Evolutionary conservation across 1,140 invertebrate species (phyloP), one percentile per base, ranked within the genome.

Genomic region (Marisa cornuarietis): DNA sequence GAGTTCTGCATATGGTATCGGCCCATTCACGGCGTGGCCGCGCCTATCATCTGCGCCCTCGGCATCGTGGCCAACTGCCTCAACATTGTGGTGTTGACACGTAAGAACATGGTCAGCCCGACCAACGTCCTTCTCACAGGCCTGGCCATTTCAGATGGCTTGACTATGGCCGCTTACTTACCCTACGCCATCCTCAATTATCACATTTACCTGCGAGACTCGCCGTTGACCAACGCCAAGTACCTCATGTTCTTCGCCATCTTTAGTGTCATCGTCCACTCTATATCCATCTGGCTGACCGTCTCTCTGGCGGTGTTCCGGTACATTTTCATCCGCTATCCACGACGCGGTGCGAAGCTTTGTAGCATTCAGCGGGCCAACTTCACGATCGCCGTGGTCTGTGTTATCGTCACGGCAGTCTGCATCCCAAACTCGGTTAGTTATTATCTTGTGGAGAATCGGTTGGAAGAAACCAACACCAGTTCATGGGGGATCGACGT

Each of bases 251-350:
- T 87, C 71, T 90, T 89, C 80, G 89, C 89, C 65, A 87, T 96
- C 82, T 96, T 97, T 87, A 92, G 93, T 54, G 92, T 93, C 93
- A 95, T 97, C 3, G 92, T 95, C 87, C 97, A 99, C 89, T 97
- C 97, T 2, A 96, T 98, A 72, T 97, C 96, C 0, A 98, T 98
- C 76, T 98, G 96, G 94, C 89, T 99, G 81, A 98, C 97, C 0
- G 95, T 99, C 0, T 96, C 96, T 5, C 90, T 99, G 65, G 97
- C 97, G 0, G 94, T 98, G 4, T 99, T 97, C 95, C 92, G 97
- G 18, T 91, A 90, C 80, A 85, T 91, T 22, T 89, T 88, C 71
- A 90, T 91, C 22, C 82, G 87, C 16, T 90, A 87, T 78, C 89
- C 90, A 16, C 79, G 87, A 14, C 79, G 84, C 26, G 88, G 96